Conservation (phyloP, 2,888 invertebrate species). For the Thumatha senex region DNA sequence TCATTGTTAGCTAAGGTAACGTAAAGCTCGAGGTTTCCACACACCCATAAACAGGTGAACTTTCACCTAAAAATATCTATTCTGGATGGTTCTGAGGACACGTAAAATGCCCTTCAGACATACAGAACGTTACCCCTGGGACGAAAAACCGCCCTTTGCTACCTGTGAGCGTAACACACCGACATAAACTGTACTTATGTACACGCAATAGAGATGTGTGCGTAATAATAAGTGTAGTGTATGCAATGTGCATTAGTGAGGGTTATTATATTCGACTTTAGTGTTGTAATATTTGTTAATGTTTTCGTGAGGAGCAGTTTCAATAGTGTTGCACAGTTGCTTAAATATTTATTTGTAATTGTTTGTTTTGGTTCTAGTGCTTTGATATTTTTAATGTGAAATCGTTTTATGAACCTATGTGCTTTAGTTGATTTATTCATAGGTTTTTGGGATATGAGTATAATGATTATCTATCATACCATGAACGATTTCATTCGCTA, state of each 20-base stretch:
- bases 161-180: conserved; percentile 14
- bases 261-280: neutral
- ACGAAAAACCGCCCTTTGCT: conserved; percentile 24
- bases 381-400: too few relatives aligned
- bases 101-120: conserved; percentile 46
- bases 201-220: conserved; percentile 1
- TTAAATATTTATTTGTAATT: neutral
- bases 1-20: too few relatives aligned
- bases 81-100: conserved; percentile 30
- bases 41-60: too few relatives aligned
- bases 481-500: too few relatives aligned
- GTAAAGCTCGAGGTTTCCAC: too few relatives aligned
- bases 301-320: neutral
- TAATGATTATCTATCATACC: too few relatives aligned
- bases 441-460: too few relatives aligned
- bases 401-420: neutral
- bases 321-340: neutral
- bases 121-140: conserved; percentile 38
- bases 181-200: conserved; percentile 22
- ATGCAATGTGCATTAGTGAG: neutral
- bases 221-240: neutral
- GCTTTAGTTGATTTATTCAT: too few relatives aligned
- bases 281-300: neutral
- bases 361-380: neutral
- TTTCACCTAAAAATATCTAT: neutral